Conservation (phyloP, 2,113 vertebrate genomes). For the Pteronura brasiliensis region DNA sequence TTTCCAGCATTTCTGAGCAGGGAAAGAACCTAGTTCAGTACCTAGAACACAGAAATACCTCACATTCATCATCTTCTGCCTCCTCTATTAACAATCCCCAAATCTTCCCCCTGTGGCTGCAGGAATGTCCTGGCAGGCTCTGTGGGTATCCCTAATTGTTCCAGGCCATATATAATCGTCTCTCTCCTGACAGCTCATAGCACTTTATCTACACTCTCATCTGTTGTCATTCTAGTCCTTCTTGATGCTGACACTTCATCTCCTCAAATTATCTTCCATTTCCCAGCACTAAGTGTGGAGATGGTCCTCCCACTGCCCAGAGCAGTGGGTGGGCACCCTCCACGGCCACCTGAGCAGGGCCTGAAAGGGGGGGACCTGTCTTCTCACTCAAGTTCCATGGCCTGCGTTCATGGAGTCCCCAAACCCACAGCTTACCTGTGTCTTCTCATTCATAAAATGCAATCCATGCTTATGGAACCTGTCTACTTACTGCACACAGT, state of each 20-base stretch:
- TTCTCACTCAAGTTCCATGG: neutral
- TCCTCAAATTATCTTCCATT: neutral
- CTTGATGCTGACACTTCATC: neutral
- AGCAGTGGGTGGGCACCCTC: accelerated
- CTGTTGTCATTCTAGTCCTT: neutral
- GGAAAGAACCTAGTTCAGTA: neutral
- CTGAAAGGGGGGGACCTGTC: neutral
- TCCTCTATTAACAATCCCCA: neutral
- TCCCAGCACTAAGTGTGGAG: neutral
- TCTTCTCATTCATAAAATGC: neutral
- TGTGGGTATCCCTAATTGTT: neutral
- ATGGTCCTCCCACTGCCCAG: neutral
- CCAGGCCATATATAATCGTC: neutral
- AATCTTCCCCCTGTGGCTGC: too few relatives aligned
- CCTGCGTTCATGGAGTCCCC: neutral
- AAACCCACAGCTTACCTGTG: neutral
- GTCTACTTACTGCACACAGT: neutral
- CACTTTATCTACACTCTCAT: neutral
- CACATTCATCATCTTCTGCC: neutral
- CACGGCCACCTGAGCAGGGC: neutral
- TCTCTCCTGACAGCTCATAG: neutral
- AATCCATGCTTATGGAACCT: neutral
- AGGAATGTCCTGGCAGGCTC: neutral
- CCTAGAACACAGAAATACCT: neutral
- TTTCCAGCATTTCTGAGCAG: neutral